Evolutionary conservation across 2,113 vertebrate genomes (phyloP), one percentile per base, ranked within the genome.

Genomic region (Thalassoma bifasciatum): DNA sequence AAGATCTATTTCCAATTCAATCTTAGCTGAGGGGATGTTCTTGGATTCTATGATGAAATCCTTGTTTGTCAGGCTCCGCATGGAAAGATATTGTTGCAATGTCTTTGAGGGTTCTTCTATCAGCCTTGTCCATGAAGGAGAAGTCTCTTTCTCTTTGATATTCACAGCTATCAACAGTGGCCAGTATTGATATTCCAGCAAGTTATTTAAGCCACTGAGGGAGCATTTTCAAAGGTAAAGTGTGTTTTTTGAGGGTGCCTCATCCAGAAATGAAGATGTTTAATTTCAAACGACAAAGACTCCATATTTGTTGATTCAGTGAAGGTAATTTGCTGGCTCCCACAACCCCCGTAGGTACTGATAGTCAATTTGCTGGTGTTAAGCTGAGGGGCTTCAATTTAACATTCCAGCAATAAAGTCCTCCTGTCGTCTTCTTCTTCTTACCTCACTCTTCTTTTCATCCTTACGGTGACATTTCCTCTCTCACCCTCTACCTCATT

Each of bases 341-440:
- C 62, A 58, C 70, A 71, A 82, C 72, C 69, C 77, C 81, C 22
- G 2, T 26, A 79, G 68, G 89, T 77, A 83, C 77, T 69, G 40
- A 87, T 87, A 86, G 80, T 86, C 82, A 85, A 90, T 91, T 86
- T 91, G 65, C 73, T 79, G 37, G 72, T 66, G 82, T 90, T 86
- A 88, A 81, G 78, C 79, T 88, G 61, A 88, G 68, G 63, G 84
- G 80, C 77, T 85, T 87, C 85, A 79, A 82, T 90, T 90, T 88
- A 79, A 88, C 84, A 90, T 83, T 70, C 74, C 75, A 80, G 80
- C 77, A 89, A 81, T 87, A 86, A 77, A 83, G 73, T 76, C 64
- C 79, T 66, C 66, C 67, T 64, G 51, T 79, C 67, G 69, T 84
- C 50, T 77, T 81, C 59, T 53, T 70, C 75, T 65, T 77, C 72